These are phyloP conservation scores for Tetropium fuscum DNA, from an alignment of 2,888 invertebrate genomes.

Conservation along the genomic window DNA sequence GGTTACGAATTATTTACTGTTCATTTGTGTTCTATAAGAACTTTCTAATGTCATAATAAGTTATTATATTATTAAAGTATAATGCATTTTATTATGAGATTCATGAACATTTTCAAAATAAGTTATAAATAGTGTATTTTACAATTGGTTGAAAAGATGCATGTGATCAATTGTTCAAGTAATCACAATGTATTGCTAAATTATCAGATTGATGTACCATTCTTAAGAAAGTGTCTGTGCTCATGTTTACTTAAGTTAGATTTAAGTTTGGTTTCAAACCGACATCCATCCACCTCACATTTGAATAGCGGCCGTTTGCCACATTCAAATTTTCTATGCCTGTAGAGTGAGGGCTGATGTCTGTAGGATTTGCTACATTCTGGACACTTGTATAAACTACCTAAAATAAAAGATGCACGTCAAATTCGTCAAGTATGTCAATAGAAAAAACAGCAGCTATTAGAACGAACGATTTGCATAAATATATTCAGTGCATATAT, in stretches of 20 bases:
- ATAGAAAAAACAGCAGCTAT: too few species aligned
- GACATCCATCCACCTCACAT: conserved; percentile 36
- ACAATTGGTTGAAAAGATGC: too few species aligned
- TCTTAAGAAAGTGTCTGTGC: conserved; percentile 14
- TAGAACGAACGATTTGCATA: too few species aligned
- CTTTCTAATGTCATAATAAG: too few species aligned
- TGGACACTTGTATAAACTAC: conserved; percentile 21
- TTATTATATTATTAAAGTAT: too few species aligned
- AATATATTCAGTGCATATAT: too few species aligned
- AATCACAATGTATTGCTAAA: neutral
- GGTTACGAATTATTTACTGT: too few species aligned
- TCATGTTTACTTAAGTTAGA: conserved; percentile 35
- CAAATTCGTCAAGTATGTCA: neutral
- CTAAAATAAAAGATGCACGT: conserved; percentile 2
- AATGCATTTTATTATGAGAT: too few species aligned
- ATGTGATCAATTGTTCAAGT: neutral
- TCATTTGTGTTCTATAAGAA: too few species aligned
- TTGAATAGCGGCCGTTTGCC: conserved; percentile 45
- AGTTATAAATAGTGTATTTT: too few species aligned
- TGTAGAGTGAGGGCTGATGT: conserved; percentile 32
- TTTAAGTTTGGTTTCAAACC: conserved; percentile 32
- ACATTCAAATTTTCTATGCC: conserved; percentile 49
- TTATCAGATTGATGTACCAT: neutral
- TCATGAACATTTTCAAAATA: too few species aligned
- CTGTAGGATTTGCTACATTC: conserved; percentile 37